These are phyloP conservation scores for Diuraphis noxia DNA, from an alignment of 1,140 invertebrate species.

Conservation along the genomic window DNA sequence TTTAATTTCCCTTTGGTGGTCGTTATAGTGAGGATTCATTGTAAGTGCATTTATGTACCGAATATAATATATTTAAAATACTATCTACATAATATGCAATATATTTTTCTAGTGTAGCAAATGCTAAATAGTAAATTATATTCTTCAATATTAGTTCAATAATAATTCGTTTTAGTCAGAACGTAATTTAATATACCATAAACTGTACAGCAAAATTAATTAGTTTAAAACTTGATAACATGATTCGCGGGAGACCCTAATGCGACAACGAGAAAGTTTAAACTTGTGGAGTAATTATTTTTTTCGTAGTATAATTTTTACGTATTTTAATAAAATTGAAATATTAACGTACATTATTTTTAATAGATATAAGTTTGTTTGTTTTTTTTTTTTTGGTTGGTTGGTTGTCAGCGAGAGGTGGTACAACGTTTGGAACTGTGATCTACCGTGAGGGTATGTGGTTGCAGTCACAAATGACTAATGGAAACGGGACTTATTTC, in stretches of 20 bases:
- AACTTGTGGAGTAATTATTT: slow-evolving; percentile 6
- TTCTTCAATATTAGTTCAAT: neutral
- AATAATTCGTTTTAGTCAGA: neutral
- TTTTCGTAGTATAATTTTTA: neutral
- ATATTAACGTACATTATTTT: slow-evolving; percentile 12
- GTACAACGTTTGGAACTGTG: neutral
- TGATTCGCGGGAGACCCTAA: neutral
- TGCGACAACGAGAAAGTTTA: neutral
- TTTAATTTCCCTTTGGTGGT: neutral
- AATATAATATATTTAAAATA: neutral
- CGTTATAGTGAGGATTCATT: neutral
- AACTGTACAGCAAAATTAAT: neutral
- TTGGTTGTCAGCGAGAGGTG: neutral
- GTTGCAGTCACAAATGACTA: neutral
- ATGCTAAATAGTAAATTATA: neutral
- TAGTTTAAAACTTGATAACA: slow-evolving; percentile 31
- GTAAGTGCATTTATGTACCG: neutral
- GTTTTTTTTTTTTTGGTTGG: too few relatives aligned
- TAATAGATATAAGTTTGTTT: neutral
- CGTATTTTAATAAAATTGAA: neutral
- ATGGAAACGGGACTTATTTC: neutral
- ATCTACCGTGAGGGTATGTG: neutral
- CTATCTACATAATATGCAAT: neutral
- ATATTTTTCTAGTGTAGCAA: neutral
- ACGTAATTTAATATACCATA: neutral